A percentile compares a stretch with the other conserved stretches of the same genome.
Evolutionary conservation across 1,140 invertebrate species (phyloP).

Genomic region (Heliconius himera): DNA sequence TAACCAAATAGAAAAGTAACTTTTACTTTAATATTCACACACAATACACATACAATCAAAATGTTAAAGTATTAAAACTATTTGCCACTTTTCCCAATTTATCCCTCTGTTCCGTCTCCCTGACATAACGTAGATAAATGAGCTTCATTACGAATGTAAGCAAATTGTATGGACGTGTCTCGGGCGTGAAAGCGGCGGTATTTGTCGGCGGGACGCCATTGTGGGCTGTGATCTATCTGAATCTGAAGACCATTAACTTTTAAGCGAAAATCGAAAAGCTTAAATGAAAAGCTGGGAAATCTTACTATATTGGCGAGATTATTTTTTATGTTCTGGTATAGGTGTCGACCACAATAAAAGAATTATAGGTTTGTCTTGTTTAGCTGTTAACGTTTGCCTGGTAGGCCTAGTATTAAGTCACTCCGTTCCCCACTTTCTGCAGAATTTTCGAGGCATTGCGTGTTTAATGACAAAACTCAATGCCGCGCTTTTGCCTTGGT

Average conservation of each 20-base stretch:
- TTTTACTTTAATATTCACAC: background rate
- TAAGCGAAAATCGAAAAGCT: background rate
- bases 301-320: background rate
- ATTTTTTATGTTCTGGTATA: background rate
- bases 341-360: no score
- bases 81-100: slow-evolving; percentile 19
- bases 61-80: slow-evolving; percentile 4
- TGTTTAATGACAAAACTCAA: no score
- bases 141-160: slow-evolving; percentile 49
- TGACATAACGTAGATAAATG: slow-evolving; percentile 62
- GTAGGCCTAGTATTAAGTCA: no score
- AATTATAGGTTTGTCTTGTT: no score
- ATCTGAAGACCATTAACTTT: slow-evolving; percentile 21
- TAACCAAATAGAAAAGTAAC: background rate
- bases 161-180: slow-evolving; percentile 58
- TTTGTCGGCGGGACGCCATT: slow-evolving; percentile 42
- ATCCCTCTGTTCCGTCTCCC: slow-evolving; percentile 39
- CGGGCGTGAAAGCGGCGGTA: slow-evolving; percentile 57
- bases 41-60: background rate
- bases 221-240: slow-evolving; percentile 29
- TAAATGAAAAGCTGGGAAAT: background rate
- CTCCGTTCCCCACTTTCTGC: no score
- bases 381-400: no score
- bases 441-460: no score
- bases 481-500: no score